Evolutionary conservation across 1,140 invertebrate genomes (phyloP), one percentile per base, ranked within the genome.

Genomic region (Oreohelix idahoensis): DNA sequence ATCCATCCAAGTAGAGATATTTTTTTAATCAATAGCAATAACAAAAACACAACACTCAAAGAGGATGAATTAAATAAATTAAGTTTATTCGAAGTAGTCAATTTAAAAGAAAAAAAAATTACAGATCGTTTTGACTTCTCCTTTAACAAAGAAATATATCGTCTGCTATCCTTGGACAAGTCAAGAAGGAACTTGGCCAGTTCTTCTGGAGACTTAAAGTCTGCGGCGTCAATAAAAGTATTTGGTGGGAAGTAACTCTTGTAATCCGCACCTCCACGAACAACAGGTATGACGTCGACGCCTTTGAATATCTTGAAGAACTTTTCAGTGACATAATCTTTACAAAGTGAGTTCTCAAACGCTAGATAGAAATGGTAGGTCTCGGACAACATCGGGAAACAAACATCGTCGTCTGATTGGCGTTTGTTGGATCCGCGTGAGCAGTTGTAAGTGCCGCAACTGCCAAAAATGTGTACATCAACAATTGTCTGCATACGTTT

Each of bases 301-400:
- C 80, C 45, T 20, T 17, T 5, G 29, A 83, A 78, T 32, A 71
- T 79, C 17, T 75, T 32, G 91, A 97, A 99, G 91, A 98, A 97
- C 91, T 99, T 99, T 91, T 99, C 98, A 0, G 97, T 98, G 70
- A 98, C 97, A 91, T 99, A 99, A 92, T 99, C 97, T 79, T 95
- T 94, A 92, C 98, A 99, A 89, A 99, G 98, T 0, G 97, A 98
- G 93, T 99, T 99, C 93, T 93, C 93, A 84, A 93, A 93, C n/a
- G 92, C 79, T 0, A 93, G 76, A 81, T 93, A 94, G 83, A 90
- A 90, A 74, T 88, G 88, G 74, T 90, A 89, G 0, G 81, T 66
- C 17, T 77, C 79, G 32, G 63, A 20, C 35, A 88, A 66, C 49
- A 49, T 38, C 32, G 77, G 36, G 76, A 78, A 78, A 49, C 86